phyloP scores from a whole-genome alignment of 2,888 invertebrate genomes.

The Spodoptera exigua region DNA sequence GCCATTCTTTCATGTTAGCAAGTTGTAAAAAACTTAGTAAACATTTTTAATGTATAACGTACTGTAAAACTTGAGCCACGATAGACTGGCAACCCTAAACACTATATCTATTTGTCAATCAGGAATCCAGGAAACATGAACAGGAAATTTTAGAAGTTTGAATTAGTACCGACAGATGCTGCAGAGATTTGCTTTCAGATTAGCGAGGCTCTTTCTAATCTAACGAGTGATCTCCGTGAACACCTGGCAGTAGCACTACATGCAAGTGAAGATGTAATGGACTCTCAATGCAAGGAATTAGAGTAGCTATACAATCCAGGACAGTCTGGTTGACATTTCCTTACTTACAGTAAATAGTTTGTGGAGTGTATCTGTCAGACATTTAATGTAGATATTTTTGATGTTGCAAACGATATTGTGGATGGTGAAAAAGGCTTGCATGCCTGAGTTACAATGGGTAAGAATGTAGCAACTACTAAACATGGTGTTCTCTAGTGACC shows the following conservation, averaged over 20 bases:
- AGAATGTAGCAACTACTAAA: slow-evolving; percentile 42
- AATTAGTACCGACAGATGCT: slow-evolving; percentile 52
- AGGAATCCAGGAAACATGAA: slow-evolving; percentile 43
- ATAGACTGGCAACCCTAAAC: slow-evolving; percentile 19
- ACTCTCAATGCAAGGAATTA: slow-evolving; percentile 30
- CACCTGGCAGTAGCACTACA: slow-evolving; percentile 26
- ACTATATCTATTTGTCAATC: slow-evolving; percentile 48
- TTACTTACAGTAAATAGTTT: slow-evolving; percentile 9
- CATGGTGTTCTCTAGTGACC: slow-evolving; percentile 54
- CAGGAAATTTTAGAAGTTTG: slow-evolving; percentile 47
- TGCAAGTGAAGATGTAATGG: slow-evolving; percentile 47
- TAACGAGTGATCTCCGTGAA: slow-evolving; percentile 39
- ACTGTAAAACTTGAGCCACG: too few species aligned
- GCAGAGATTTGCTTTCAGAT: slow-evolving; percentile 43
- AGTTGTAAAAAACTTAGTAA: too few species aligned
- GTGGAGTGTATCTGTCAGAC: slow-evolving; percentile 4
- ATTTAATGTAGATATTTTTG: too few species aligned
- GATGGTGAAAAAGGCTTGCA: not conserved
- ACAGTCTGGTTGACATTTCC: slow-evolving; percentile 31
- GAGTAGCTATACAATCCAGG: not conserved
- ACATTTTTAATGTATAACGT: too few species aligned
- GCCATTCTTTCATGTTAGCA: too few species aligned
- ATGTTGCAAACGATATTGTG: too few species aligned
- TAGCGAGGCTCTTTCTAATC: slow-evolving; percentile 28
- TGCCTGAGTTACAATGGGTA: slow-evolving; percentile 38